Base-by-base conservation (phyloP, 2,797 vertebrate genomes). In the Phataginus tricuspis region DNA sequence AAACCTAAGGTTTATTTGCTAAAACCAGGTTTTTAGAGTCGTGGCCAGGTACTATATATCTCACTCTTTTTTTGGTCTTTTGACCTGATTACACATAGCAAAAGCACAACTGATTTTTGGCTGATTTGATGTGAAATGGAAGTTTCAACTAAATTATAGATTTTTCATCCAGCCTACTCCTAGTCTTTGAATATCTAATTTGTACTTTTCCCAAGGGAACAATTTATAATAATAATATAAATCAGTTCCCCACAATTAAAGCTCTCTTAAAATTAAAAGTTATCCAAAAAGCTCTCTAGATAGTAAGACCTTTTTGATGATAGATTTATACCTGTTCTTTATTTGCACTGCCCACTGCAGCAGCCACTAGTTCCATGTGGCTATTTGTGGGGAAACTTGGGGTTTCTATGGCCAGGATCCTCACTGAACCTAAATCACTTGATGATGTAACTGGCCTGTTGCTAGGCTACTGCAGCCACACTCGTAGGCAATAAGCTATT, bases 191-290 rank as follows among this genome's bases (percentile, higher is more conserved):
- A 53, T 16, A 31, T 51, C 27, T 53, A 51, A 66, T 45, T 42
- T 69, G 21, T 53, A 63, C 7, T 86, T 71, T 79, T 42, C 55
- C 12, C 34, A 14, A 34, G 66, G 63, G 86, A 37, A 72, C 11
- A 84, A 34, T 18, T 84, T 61, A 1, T 57, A 80, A 95, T 42
- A 74, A 80, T 16, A 78, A 10, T 57, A 59, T 69, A 95, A 57
- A 83, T 39, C 34, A 57, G 86, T 79, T 49, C 80, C 37, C 31
- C 37, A 91, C 79, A 94, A 88, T 29, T 90, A 64, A 86, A 69
- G 39, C 10, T 39, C 61, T 69, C 29, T 63, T 29, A 72, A 94
- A 86, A 19, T 71, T 57, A 34, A 7, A 77, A 71, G 42, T 59
- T 77, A 71, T 10, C 18, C 18, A 89, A 51, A 74, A 74, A 42